Evolutionary conservation across 2,113 vertebrate genomes (phyloP).

Genomic region (Crotalus viridis): DNA sequence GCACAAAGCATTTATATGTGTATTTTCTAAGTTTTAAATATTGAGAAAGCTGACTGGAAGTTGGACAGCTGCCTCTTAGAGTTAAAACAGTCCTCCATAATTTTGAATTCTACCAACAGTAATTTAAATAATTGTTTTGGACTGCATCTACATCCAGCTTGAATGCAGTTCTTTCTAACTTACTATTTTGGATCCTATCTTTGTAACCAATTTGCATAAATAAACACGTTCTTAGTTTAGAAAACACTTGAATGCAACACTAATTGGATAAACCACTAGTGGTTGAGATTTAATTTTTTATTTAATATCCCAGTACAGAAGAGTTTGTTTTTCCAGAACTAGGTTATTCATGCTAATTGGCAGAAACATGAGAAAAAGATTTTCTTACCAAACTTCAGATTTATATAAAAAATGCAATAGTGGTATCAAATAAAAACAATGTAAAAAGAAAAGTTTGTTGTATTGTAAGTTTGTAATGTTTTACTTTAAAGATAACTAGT

Average conservation of each 20-base stretch:
- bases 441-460: neutral
- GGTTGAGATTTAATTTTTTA: slow-evolving; percentile 11
- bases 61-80: slow-evolving; percentile 46
- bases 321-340: slow-evolving; percentile 1
- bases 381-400: slow-evolving; percentile 19
- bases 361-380: neutral
- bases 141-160: neutral
- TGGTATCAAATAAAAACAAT: slow-evolving; percentile 17
- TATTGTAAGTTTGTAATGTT: neutral
- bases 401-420: slow-evolving; percentile 33
- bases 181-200: neutral
- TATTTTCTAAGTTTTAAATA: slow-evolving; percentile 43
- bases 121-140: neutral
- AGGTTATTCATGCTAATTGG: slow-evolving; percentile 1
- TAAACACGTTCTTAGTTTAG: neutral
- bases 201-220: neutral
- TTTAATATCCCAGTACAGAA: neutral
- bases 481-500: neutral
- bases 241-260: slow-evolving; percentile 19
- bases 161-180: neutral
- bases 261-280: slow-evolving; percentile 37
- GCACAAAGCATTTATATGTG: slow-evolving; percentile 28
- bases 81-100: neutral
- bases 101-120: neutral
- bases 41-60: slow-evolving; percentile 40